phyloP scores from a whole-genome alignment of 1,140 invertebrate genomes.

The Drosophila pallidifrons region DNA sequence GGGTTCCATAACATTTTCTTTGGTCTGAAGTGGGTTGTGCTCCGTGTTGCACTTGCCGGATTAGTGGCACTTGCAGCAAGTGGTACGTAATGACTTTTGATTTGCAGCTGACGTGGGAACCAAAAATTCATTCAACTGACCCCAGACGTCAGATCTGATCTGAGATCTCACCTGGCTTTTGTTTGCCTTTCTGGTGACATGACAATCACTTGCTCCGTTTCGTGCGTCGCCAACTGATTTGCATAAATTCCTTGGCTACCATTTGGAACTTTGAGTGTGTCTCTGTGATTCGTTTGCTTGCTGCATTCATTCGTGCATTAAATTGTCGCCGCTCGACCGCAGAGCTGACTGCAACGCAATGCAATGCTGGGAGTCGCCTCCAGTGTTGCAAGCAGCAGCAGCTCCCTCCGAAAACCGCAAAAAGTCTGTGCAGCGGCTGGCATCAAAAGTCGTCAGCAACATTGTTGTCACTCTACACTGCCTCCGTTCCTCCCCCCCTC shows the following conservation, averaged over 20 bases:
- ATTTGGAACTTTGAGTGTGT: slow-evolving; percentile 12
- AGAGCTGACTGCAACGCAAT: background rate
- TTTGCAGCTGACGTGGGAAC: slow-evolving; percentile 59
- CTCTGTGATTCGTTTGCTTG: slow-evolving; percentile 26
- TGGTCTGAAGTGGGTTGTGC: slow-evolving; percentile 49
- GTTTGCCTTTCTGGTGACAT: slow-evolving; percentile 48
- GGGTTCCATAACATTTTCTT: slow-evolving; percentile 1
- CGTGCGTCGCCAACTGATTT: slow-evolving; percentile 51
- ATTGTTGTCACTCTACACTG: slow-evolving; percentile 66
- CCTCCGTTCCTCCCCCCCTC: background rate
- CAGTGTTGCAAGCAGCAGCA: background rate
- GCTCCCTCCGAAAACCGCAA: slow-evolving; percentile 59
- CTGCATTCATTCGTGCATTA: slow-evolving; percentile 69
- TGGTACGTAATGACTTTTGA: slow-evolving; percentile 77
- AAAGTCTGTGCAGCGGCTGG: slow-evolving; percentile 47
- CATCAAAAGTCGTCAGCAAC: slow-evolving; percentile 72
- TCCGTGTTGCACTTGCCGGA: slow-evolving; percentile 65
- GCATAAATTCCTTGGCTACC: slow-evolving; percentile 66
- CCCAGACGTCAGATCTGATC: background rate
- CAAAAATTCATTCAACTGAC: slow-evolving; percentile 47
- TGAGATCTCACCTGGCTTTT: slow-evolving; percentile 13
- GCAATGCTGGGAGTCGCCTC: slow-evolving; percentile 14
- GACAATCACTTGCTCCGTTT: slow-evolving; percentile 23
- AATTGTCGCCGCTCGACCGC: slow-evolving; percentile 56
- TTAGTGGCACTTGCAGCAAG: slow-evolving; percentile 73